Conservation (phyloP, 2,888 invertebrate species). For the Hydrotaea diabolus region DNA sequence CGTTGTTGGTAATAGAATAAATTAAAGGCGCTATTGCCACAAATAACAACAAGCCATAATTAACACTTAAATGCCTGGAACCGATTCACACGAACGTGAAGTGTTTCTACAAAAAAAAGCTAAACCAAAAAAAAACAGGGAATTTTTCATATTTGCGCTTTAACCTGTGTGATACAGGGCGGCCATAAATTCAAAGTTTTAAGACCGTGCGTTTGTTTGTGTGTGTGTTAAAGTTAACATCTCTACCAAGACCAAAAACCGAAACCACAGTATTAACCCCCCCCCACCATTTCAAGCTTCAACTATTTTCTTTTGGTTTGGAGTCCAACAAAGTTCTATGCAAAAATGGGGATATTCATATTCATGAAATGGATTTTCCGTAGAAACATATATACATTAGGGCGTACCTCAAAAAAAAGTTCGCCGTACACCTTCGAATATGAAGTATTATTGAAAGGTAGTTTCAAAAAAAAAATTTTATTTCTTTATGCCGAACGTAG, state of each 20-base stretch:
- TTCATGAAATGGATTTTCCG: conserved; percentile 31
- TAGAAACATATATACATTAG: no score
- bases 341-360: conserved; percentile 8
- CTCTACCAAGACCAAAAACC: not conserved
- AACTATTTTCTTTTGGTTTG: conserved; percentile 7
- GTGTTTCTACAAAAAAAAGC: conserved; percentile 51
- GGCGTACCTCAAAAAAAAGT: no score
- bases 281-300: not conserved
- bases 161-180: not conserved
- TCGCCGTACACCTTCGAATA: no score
- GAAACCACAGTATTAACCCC: not conserved
- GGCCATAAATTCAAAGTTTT: not conserved
- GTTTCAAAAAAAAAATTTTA: no score
- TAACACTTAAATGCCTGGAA: conserved; percentile 62
- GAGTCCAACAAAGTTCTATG: not conserved
- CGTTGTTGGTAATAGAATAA: conserved; percentile 3
- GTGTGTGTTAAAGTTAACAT: no score
- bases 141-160: conserved; percentile 2
- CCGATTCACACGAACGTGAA: conserved; percentile 57
- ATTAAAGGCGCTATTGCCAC: conserved; percentile 31
- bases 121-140: not conserved
- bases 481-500: no score
- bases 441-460: no score
- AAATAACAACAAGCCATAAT: conserved; percentile 59
- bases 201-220: not conserved